phyloP scores from a whole-genome alignment of 2,797 vertebrate species.

The Nannoperca obscura region DNA sequence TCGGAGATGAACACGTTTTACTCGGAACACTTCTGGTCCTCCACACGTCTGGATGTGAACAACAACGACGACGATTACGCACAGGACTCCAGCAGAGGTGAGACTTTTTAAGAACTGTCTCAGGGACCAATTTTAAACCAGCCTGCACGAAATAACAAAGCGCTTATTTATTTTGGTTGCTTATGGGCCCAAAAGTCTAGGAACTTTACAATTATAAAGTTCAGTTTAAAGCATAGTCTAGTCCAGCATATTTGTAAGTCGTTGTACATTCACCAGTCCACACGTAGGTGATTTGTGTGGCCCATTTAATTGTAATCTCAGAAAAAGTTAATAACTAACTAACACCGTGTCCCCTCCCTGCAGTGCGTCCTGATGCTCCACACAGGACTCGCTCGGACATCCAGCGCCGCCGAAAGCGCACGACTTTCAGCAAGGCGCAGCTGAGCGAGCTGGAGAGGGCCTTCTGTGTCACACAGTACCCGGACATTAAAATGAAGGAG shows the following conservation, averaged over 20 bases:
- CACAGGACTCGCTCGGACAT: conserved; percentile 24
- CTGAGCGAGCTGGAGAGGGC: conserved; percentile 76
- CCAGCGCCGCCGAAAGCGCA: conserved; percentile 77
- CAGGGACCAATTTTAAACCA: no score
- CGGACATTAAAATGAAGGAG: conserved; percentile 75
- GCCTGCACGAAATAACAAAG: no score
- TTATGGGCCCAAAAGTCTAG: no score
- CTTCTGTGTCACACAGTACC: conserved; percentile 77
- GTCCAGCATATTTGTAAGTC: not conserved
- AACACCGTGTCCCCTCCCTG: not conserved
- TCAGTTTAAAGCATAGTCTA: not conserved
- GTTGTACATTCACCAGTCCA: not conserved
- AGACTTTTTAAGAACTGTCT: not conserved
- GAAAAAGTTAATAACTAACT: not conserved
- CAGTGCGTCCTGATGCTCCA: conserved; percentile 37
- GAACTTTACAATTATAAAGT: not conserved
- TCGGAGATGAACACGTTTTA: conserved; percentile 52
- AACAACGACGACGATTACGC: conserved; percentile 33
- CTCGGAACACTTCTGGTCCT: conserved; percentile 54
- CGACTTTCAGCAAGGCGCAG: conserved; percentile 79
- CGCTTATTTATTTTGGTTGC: not conserved
- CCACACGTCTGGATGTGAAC: conserved; percentile 28
- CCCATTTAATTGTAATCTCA: not conserved
- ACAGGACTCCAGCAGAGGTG: conserved; percentile 58
- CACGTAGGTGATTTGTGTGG: rapidly evolving